Evolutionary conservation across 2,797 vertebrate genomes (phyloP), one percentile per base, ranked within the genome.

Genomic region (Brotula barbata): DNA sequence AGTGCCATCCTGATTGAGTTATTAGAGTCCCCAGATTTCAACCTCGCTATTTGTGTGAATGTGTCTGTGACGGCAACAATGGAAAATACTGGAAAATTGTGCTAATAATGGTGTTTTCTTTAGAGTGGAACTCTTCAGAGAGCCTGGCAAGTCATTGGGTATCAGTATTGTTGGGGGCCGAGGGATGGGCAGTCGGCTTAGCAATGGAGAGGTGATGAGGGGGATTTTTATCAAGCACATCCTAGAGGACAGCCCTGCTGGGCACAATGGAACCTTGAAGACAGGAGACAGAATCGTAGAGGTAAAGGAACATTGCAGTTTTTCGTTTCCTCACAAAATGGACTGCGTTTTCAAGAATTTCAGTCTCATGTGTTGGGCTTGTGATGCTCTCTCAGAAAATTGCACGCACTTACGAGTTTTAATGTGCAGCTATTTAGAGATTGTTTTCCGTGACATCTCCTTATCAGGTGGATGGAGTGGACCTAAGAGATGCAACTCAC

Each of bases 191-290:
- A 98, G 96, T 80, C 94, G 96, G 1, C 89, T 99, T 46, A 97
- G 91, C 89, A 98, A 93, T 0, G 97, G 97, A 12, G 97, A 99
- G 88, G 93, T 98, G 76, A 98, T 98, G 96, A 93, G 97, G 75
- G 97, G 96, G 43, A 98, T 98, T 87, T 99, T 99, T 75, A 96
- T 98, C 84, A 99, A 99, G 58, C 97, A 99, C 56, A 94, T 99
- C 77, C 90, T 99, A 57, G 95, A 95, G 75, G 97, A 98, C 81
- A 98, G 96, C 76, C 97, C 97, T 6, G 97, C 97, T 1, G 95
- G 96, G 72, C 94, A 91, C 85, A 94, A 96, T 5, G 92, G 95
- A 79, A 98, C 96, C 0, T 87, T 99, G 78, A 98, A 96, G 85
- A 95, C 96, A 0, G 97, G 97, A 72, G 97, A 99, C 90, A 91